Evolutionary conservation across 2,797 vertebrate genomes (phyloP).

Genomic region (Eulemur coronatus): DNA sequence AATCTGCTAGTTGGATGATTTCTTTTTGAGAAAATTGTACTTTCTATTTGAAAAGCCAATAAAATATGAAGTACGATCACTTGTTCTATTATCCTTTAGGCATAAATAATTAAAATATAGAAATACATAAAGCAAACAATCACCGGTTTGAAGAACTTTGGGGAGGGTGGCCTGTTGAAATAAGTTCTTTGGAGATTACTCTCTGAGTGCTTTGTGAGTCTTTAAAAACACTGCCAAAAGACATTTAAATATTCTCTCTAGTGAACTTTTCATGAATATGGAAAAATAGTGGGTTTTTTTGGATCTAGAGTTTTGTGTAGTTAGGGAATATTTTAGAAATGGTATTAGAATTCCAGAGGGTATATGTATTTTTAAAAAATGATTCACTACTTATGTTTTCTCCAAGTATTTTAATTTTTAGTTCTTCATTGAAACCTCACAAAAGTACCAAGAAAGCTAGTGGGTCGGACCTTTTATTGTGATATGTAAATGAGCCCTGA

Average conservation of each 20-base stretch:
- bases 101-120: conserved; percentile 5
- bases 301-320: not conserved
- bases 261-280: conserved; percentile 60
- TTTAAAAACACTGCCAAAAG: conserved; percentile 7
- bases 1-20: not conserved
- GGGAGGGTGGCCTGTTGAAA: conserved; percentile 15
- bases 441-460: not conserved
- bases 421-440: not conserved
- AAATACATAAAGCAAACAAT: not conserved
- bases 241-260: conserved; percentile 3
- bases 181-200: conserved; percentile 21
- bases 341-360: conserved; percentile 29
- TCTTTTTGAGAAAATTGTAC: conserved; percentile 35
- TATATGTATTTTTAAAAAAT: not conserved
- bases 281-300: conserved; percentile 23
- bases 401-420: conserved; percentile 11
- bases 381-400: not conserved
- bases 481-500: not conserved
- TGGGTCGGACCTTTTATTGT: not conserved
- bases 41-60: conserved; percentile 6
- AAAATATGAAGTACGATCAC: not conserved
- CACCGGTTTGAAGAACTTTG: not conserved
- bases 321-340: conserved; percentile 28
- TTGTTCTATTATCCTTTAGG: not conserved
- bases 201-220: not conserved